phyloP scores from a whole-genome alignment of 2,888 invertebrate genomes.

The Hemaris fuciformis region DNA sequence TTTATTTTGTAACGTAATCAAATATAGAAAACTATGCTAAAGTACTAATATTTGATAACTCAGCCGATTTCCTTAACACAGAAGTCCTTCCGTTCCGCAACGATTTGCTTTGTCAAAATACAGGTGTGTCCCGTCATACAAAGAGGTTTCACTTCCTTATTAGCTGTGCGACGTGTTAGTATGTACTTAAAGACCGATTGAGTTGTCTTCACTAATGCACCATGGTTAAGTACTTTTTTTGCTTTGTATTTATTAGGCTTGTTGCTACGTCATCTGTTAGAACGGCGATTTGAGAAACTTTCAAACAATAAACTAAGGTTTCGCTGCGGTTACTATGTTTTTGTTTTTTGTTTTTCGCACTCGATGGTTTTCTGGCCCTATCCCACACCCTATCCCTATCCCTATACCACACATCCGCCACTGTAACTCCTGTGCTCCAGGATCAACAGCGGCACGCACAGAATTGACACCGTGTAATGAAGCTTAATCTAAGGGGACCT shows the following conservation, averaged over 20 bases:
- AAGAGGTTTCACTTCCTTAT: slow-evolving; percentile 17
- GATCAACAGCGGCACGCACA: too few species aligned
- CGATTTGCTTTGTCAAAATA: not conserved
- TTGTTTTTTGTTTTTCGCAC: too few species aligned
- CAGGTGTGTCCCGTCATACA: not conserved
- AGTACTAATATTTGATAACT: not conserved
- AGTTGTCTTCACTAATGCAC: not conserved
- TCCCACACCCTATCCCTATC: too few species aligned
- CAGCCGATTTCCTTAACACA: not conserved
- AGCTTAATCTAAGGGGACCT: too few species aligned
- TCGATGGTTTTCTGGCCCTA: too few species aligned
- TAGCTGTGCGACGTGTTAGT: not conserved
- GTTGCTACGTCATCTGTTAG: not conserved
- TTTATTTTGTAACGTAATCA: not conserved
- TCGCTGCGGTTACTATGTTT: too few species aligned
- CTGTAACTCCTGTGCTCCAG: too few species aligned
- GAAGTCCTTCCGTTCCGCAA: not conserved
- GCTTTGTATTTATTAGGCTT: not conserved
- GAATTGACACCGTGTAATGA: too few species aligned
- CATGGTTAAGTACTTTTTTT: not conserved
- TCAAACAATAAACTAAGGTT: too few species aligned
- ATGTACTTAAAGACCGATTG: not conserved
- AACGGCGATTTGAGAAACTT: too few species aligned
- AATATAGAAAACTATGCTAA: not conserved
- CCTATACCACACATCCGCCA: too few species aligned